phyloP scores from a whole-genome alignment of 2,888 invertebrate genomes.

The Meiosimyza platycephala region DNA sequence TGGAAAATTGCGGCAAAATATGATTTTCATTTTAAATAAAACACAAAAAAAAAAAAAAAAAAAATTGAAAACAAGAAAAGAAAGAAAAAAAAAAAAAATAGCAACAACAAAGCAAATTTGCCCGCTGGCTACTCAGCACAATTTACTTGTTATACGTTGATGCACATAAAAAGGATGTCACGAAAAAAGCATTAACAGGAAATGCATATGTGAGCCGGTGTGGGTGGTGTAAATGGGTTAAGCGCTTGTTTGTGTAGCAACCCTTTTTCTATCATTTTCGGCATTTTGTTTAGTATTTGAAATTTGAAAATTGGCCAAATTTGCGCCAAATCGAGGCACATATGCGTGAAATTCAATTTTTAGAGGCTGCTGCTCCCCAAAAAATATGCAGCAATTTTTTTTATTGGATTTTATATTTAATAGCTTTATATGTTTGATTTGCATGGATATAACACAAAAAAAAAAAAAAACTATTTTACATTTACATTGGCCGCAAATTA shows the following conservation, averaged over 20 bases:
- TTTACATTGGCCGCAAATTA: neutral
- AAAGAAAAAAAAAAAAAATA: conserved; percentile 35
- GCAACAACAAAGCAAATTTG: conserved; percentile 38
- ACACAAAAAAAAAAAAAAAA: conserved; percentile 34
- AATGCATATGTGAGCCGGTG: neutral
- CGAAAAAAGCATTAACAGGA: neutral
- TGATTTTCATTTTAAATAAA: conserved; percentile 47
- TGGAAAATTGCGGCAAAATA: conserved; percentile 59
- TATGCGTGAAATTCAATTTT: conserved; percentile 66
- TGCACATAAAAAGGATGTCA: conserved; percentile 22
- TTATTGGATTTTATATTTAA: too few relatives aligned
- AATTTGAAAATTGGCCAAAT: conserved; percentile 47
- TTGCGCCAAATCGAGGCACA: conserved; percentile 60
- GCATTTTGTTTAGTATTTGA: conserved; percentile 28
- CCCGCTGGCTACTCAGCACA: conserved; percentile 48
- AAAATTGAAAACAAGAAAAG: conserved; percentile 36
- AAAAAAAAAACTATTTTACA: neutral
- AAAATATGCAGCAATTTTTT: neutral
- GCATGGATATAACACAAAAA: neutral
- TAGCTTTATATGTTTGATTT: neutral
- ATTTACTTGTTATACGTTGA: conserved; percentile 45
- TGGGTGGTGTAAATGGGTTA: neutral
- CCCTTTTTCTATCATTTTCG: conserved; percentile 36
- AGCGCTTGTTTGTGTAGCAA: conserved; percentile 20
- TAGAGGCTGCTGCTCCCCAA: conserved; percentile 34